A percentile compares a stretch with the other conserved stretches of the same genome.
Conservation (phyloP, 1,140 invertebrate species). For the Physella acuta region DNA sequence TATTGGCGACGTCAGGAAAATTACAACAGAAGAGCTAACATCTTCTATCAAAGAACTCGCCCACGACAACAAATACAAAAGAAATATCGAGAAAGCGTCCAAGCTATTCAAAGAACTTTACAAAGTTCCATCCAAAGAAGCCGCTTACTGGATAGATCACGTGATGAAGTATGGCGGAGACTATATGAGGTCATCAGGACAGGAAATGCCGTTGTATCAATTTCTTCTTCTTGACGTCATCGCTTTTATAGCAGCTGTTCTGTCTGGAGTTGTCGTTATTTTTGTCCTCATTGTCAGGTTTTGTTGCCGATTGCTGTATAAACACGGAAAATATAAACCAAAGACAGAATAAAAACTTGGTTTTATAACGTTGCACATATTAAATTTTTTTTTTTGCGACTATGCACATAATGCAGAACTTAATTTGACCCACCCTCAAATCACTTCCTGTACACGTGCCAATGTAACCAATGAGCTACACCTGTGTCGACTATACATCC, state of each 20-base stretch:
- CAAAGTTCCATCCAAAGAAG: background rate
- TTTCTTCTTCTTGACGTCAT: slow-evolving; percentile 42
- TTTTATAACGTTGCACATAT: too few species aligned
- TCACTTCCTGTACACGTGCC: too few species aligned
- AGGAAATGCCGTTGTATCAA: slow-evolving; percentile 38
- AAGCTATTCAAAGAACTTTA: slow-evolving; percentile 1
- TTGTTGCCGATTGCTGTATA: too few species aligned
- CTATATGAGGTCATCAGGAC: slow-evolving; percentile 36
- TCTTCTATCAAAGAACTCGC: slow-evolving; percentile 21
- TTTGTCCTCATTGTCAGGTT: too few species aligned
- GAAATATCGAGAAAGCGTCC: background rate
- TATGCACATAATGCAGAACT: too few species aligned
- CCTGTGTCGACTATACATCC: too few species aligned
- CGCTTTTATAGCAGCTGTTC: slow-evolving; percentile 19
- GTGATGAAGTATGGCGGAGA: slow-evolving; percentile 42
- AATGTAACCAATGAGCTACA: too few species aligned
- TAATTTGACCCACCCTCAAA: too few species aligned
- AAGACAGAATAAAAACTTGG: too few species aligned
- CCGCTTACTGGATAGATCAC: slow-evolving; percentile 27
- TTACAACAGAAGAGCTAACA: slow-evolving; percentile 22
- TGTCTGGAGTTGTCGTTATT: too few species aligned
- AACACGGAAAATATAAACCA: too few species aligned
- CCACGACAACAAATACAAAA: slow-evolving; percentile 8
- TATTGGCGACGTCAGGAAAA: slow-evolving; percentile 14
- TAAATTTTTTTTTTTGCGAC: too few species aligned